A percentile compares a stretch with the other conserved stretches of the same genome.
Evolutionary conservation across 2,888 invertebrate species (phyloP).

Genomic region (Heliconius cydno): DNA sequence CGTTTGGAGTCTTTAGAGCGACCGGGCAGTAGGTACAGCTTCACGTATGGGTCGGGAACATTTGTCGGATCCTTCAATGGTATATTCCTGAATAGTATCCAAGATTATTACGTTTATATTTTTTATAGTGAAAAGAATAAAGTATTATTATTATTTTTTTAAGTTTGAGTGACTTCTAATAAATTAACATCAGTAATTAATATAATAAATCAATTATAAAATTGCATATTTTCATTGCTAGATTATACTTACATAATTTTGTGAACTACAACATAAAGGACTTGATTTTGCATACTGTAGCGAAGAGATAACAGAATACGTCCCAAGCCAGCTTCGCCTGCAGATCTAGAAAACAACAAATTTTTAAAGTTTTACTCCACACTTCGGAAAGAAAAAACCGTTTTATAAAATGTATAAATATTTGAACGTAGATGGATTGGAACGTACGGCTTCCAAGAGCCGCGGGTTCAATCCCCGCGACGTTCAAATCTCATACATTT

Average conservation of each 20-base stretch:
- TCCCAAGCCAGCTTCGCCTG: slow-evolving; percentile 90
- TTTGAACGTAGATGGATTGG: background rate
- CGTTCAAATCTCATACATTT: too few relatives aligned
- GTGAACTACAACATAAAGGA: slow-evolving; percentile 92
- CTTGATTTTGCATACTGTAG: slow-evolving; percentile 92
- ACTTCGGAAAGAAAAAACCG: too few relatives aligned
- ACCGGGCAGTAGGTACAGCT: slow-evolving; percentile 92
- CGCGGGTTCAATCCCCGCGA: too few relatives aligned
- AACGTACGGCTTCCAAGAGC: background rate
- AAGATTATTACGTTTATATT: background rate
- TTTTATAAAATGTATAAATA: background rate
- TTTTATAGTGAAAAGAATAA: background rate
- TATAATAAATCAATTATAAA: background rate
- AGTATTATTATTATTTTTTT: background rate
- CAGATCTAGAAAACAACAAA: slow-evolving; percentile 71
- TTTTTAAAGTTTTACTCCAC: too few relatives aligned
- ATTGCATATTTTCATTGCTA: background rate
- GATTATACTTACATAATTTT: slow-evolving; percentile 92
- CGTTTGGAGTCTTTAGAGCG: slow-evolving; percentile 93
- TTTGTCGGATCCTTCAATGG: slow-evolving; percentile 91
- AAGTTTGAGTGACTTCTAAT: background rate
- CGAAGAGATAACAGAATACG: slow-evolving; percentile 93
- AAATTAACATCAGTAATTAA: background rate
- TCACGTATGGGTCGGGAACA: slow-evolving; percentile 95
- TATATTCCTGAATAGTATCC: slow-evolving; percentile 84